These are phyloP conservation scores for Tylochromis polylepis DNA, from an alignment of 2,113 vertebrate species.

Conservation along the genomic window DNA sequence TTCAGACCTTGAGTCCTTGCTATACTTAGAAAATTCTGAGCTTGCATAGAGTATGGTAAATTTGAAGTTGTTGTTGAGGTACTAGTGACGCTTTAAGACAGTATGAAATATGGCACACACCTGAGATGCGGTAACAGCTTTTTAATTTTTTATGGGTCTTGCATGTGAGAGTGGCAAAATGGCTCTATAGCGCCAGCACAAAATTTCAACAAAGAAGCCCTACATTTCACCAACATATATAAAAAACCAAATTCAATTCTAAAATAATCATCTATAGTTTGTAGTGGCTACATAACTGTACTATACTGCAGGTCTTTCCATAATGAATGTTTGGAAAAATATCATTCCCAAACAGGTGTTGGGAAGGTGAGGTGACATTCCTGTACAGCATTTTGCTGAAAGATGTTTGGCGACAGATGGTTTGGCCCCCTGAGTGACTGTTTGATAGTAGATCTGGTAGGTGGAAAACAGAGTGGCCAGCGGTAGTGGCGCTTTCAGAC, in stretches of 20 bases:
- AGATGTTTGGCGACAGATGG: conserved; percentile 59
- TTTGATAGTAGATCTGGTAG: conserved; percentile 49
- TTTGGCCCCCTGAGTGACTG: not conserved
- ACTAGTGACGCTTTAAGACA: not conserved
- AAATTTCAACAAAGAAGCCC: not conserved
- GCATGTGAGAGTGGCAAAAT: not conserved
- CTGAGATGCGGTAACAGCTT: not conserved
- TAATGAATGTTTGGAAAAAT: not conserved
- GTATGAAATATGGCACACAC: not conserved
- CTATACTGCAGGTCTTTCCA: not conserved
- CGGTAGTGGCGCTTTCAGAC: conserved; percentile 48
- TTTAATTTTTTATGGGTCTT: not conserved
- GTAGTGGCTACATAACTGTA: not conserved
- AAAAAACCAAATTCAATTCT: not conserved
- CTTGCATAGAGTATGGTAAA: not conserved
- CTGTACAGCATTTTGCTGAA: conserved; percentile 22
- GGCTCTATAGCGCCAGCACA: not conserved
- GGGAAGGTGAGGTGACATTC: conserved; percentile 41
- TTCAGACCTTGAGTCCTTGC: not conserved
- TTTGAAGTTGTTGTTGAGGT: not conserved
- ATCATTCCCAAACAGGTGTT: conserved; percentile 29
- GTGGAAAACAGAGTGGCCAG: conserved; percentile 39
- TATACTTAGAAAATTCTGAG: not conserved
- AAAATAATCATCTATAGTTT: not conserved
- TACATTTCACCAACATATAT: not conserved